Percentiles rank a stretch among this genome's conserved stretches.
phyloP scores from a whole-genome alignment of 2,888 invertebrate genomes.

The Mactromeris polynyma region DNA sequence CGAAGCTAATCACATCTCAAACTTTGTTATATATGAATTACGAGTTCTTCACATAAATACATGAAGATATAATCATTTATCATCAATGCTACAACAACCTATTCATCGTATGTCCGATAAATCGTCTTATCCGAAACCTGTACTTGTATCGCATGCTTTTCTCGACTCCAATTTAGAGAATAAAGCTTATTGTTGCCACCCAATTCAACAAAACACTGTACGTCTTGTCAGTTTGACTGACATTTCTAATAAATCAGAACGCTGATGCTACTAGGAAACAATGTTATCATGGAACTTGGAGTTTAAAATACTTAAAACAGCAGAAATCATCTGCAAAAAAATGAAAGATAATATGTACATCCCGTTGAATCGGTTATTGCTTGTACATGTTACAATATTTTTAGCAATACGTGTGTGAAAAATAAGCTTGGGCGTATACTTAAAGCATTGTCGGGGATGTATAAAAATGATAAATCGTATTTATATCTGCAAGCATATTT shows the following conservation, averaged over 20 bases:
- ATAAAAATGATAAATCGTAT: not conserved
- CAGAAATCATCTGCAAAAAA: not conserved
- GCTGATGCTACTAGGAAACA: not conserved
- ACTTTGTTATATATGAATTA: not conserved
- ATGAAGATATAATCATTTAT: not conserved
- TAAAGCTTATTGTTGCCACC: not conserved
- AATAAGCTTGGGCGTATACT: not conserved
- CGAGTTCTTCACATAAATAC: not conserved
- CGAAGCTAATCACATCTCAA: not conserved
- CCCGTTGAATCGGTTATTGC: not conserved
- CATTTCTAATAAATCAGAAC: conserved; percentile 7
- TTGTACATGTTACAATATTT: not conserved
- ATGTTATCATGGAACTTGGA: not conserved
- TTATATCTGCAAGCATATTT: not conserved
- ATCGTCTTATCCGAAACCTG: not conserved
- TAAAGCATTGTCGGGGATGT: not conserved
- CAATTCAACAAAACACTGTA: conserved; percentile 4
- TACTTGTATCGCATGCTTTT: not conserved
- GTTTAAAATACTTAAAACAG: not conserved
- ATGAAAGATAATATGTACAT: not conserved
- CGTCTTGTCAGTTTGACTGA: not conserved
- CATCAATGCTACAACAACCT: not conserved
- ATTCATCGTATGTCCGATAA: not conserved
- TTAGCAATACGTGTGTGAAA: conserved; percentile 11
- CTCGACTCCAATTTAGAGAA: not conserved